Percentiles rank a stretch among this genome's conserved stretches.
phyloP scores from a whole-genome alignment of 2,113 vertebrate species.

The Aplodontia rufa region DNA sequence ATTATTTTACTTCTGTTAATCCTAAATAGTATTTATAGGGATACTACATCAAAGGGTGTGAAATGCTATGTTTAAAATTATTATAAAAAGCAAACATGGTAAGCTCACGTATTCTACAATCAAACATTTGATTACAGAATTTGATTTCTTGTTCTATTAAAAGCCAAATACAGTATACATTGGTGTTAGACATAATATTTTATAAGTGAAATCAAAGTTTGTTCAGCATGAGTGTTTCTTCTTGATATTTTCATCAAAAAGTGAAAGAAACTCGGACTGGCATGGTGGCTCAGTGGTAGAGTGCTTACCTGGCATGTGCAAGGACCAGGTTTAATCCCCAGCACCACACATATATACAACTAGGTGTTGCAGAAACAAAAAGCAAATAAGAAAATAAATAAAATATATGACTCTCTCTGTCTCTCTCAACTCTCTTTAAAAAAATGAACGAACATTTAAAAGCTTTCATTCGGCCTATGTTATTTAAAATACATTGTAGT shows the following conservation, averaged over 20 bases:
- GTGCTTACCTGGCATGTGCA: too few relatives aligned
- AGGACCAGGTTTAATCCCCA: too few relatives aligned
- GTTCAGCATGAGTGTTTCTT: neutral
- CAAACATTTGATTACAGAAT: neutral
- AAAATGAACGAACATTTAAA: neutral
- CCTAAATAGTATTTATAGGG: neutral
- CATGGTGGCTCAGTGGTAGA: too few relatives aligned
- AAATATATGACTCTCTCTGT: too few relatives aligned
- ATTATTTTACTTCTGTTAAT: neutral
- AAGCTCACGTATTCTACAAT: neutral
- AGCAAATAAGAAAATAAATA: too few relatives aligned
- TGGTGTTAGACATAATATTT: neutral
- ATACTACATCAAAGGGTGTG: fast-evolving
- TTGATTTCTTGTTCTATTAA: neutral
- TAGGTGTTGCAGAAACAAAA: too few relatives aligned
- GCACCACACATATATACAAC: too few relatives aligned
- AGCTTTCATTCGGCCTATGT: neutral
- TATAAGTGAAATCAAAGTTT: neutral
- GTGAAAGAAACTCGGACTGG: too few relatives aligned
- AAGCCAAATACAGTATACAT: neutral
- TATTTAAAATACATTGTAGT: conserved; percentile 42
- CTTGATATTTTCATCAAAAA: neutral
- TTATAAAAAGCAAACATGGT: neutral
- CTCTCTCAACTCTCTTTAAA: too few relatives aligned
- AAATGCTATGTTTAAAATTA: neutral